Conservation (phyloP, 2,797 vertebrate species). For the Graptemys geographica region DNA sequence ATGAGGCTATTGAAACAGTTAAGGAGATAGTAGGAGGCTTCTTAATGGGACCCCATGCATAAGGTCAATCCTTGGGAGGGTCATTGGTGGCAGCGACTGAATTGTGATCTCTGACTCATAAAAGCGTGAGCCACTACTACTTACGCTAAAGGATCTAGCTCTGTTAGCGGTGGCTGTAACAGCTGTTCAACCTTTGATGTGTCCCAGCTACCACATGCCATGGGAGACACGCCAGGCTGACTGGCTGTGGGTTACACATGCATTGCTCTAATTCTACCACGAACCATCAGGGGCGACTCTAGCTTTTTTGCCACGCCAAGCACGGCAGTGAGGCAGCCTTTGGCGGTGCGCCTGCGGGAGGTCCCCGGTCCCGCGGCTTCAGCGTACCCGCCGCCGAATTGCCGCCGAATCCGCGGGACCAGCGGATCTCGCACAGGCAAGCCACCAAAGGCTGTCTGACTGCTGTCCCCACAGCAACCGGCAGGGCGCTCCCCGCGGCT, state of each 20-base stretch:
- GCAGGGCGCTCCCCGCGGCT: too few relatives aligned
- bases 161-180: not conserved
- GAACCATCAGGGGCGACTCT: not conserved
- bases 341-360: too few relatives aligned
- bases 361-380: too few relatives aligned
- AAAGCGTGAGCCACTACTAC: fast-evolving
- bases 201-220: not conserved
- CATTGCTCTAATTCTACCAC: too few relatives aligned
- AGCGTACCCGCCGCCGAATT: too few relatives aligned
- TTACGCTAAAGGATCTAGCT: not conserved
- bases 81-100: not conserved
- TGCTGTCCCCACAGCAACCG: too few relatives aligned
- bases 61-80: not conserved
- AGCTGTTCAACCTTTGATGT: not conserved
- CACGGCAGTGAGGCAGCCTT: too few relatives aligned
- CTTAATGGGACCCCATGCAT: not conserved
- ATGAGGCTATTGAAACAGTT: not conserved
- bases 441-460: too few relatives aligned
- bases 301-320: too few relatives aligned
- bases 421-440: too few relatives aligned
- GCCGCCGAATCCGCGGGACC: too few relatives aligned
- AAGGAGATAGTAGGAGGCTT: not conserved
- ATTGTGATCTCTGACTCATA: fast-evolving
- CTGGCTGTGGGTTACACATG: not conserved
- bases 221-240: not conserved